Conservation (phyloP, 2,113 vertebrate genomes). For the Coptodon rendalli region DNA sequence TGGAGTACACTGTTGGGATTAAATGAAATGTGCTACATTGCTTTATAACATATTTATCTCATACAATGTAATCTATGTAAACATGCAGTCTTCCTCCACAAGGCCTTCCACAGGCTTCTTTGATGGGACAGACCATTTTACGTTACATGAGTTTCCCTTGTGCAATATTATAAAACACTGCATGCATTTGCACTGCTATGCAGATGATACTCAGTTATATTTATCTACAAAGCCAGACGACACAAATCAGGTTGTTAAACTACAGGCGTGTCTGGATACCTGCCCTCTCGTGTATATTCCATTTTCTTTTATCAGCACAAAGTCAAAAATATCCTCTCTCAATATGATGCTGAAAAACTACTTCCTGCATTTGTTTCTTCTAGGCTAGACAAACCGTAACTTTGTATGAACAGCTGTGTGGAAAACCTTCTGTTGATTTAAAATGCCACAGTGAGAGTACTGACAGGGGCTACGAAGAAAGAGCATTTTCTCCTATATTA, state of each 20-base stretch:
- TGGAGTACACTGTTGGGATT: neutral
- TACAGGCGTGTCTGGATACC: neutral
- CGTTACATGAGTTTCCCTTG: neutral
- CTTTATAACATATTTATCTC: neutral
- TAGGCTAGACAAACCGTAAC: neutral
- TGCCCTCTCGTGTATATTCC: neutral
- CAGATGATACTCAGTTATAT: neutral
- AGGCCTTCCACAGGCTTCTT: neutral
- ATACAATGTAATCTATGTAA: neutral
- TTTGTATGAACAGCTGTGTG: neutral
- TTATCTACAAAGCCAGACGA: neutral
- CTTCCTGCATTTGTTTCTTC: neutral
- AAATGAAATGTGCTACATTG: neutral
- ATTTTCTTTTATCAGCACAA: neutral
- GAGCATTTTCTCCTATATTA: neutral
- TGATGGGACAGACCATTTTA: neutral
- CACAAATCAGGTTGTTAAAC: neutral
- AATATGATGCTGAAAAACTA: neutral
- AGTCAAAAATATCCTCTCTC: neutral
- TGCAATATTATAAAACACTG: neutral
- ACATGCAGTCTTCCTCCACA: neutral
- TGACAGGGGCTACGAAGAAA: neutral
- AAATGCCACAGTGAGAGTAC: neutral
- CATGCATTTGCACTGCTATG: neutral
- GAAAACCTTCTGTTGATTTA: neutral